Base-by-base conservation (phyloP, 2,113 vertebrate species). In the Dasyurus viverrinus region DNA sequence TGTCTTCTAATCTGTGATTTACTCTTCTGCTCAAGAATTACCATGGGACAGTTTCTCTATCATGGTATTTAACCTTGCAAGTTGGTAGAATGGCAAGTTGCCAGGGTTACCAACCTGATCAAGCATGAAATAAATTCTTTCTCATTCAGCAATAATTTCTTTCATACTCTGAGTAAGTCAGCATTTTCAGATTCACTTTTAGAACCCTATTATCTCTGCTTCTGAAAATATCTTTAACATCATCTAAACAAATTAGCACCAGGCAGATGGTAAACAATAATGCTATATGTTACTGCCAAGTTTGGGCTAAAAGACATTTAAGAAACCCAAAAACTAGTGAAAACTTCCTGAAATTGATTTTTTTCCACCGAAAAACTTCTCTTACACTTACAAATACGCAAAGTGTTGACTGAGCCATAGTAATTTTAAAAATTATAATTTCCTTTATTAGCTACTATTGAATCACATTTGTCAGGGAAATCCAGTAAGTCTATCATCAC, bases 91-190 rank as follows among this genome's bases (percentile, higher is more conserved):
- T 93, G 94, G 95, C 96, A 98, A 94, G 48, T 95, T 96, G 97
- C 97, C 94, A 97, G 95, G 91, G 60, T 92, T 57, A 93, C 95
- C 96, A 97, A 98, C 94, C 91, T 97, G 97, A 97, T 60, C 53
- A 84, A 98, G 97, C 98, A 96, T 98, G 97, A 98, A 99, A 98
- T 98, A 96, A 97, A 98, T 97, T 96, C 97, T 84, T 97, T 96
- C 98, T 98, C 97, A 76, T 46, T 96, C 90, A 95, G 54, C 91
- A 93, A 92, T 27, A 93, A 24, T n/a, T 95, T 89, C 93, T 95
- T 95, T 92, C 92, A 96, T 54, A 95, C 0, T 0, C 89, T 95
- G 93, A 97, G 54, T 95, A 97, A 8, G 53, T 36, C 93, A 92
- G 91, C 90, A 92, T 90, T 68, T 53, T 53, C 42, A 26, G 52